Evolutionary conservation across 2,797 vertebrate species (phyloP).

Genomic region (Gallirallus australis): DNA sequence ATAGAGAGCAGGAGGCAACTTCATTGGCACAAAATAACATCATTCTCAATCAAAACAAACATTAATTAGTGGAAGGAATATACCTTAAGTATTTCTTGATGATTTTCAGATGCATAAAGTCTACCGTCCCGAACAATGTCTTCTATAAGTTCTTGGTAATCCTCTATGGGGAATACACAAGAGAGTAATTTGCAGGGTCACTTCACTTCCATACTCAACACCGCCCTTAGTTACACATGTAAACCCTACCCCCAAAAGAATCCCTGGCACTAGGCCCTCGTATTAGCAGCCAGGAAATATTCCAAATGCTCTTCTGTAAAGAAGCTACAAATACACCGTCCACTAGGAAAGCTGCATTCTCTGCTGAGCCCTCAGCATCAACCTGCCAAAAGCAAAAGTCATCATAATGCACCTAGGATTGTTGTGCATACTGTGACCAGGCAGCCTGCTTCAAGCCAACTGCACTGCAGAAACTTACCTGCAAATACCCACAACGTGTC

Average conservation of each 20-base stretch:
- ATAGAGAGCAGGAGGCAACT: background rate
- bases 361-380: background rate
- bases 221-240: background rate
- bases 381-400: background rate
- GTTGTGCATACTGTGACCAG: background rate
- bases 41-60: background rate
- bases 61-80: background rate
- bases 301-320: background rate
- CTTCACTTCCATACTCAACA: background rate
- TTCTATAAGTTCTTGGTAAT: constrained; percentile 98
- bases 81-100: constrained; percentile 99
- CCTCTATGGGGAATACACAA: constrained; percentile 84
- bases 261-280: background rate
- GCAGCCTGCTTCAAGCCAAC: background rate
- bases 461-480: background rate
- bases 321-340: background rate
- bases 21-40: background rate
- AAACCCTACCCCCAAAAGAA: background rate
- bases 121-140: constrained; percentile 97
- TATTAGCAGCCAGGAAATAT: background rate
- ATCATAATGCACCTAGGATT: background rate
- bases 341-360: background rate
- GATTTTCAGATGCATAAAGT: constrained; percentile 97
- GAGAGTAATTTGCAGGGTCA: background rate
- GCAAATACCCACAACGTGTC: background rate